These are phyloP conservation scores for Tenthredo distinguenda DNA, from an alignment of 2,888 invertebrate genomes.

Conservation along the genomic window DNA sequence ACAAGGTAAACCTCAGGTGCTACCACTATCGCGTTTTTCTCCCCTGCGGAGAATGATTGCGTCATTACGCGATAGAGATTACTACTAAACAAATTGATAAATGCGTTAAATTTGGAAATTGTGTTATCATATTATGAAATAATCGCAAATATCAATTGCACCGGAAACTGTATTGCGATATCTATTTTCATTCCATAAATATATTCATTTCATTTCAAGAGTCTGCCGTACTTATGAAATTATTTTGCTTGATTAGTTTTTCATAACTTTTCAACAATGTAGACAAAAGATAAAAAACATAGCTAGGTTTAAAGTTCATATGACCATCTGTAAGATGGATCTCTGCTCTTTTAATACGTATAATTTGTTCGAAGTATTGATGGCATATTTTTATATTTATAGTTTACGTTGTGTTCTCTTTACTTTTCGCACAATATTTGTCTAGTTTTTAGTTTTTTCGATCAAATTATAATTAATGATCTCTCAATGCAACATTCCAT, in stretches of 20 bases:
- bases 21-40: slow-evolving; percentile 68
- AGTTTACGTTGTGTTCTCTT: neutral
- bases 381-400: neutral
- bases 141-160: slow-evolving; percentile 16
- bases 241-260: neutral
- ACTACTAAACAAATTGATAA: slow-evolving; percentile 42
- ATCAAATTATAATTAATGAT: slow-evolving; percentile 14
- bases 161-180: slow-evolving; percentile 9
- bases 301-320: neutral
- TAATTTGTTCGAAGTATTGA: neutral
- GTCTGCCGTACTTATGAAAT: neutral
- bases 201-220: slow-evolving; percentile 3
- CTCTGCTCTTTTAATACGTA: neutral
- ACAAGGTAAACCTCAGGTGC: slow-evolving; percentile 74
- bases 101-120: slow-evolving; percentile 32
- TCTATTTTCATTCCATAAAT: slow-evolving; percentile 7
- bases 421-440: neutral
- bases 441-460: neutral
- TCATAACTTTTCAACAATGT: neutral
- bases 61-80: slow-evolving; percentile 63
- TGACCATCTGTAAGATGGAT: neutral
- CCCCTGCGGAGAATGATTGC: slow-evolving; percentile 67
- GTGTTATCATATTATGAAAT: slow-evolving; percentile 28
- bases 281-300: neutral
- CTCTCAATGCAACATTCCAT: slow-evolving; percentile 23